Base-by-base conservation (phyloP, 2,888 invertebrate species). In the Tachina grossa region DNA sequence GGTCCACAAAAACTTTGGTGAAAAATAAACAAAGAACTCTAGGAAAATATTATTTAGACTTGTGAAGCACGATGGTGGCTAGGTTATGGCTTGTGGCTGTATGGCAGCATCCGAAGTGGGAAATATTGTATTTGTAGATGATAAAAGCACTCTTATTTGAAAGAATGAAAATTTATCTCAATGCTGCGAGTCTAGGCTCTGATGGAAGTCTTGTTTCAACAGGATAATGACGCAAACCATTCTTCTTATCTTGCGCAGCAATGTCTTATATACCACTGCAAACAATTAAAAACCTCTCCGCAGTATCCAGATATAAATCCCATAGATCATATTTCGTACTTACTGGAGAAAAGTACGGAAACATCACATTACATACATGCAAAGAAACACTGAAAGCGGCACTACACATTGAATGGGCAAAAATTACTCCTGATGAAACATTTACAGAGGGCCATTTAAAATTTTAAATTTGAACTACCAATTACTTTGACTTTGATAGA, bases 1-100 rank as follows among this genome's bases (percentile, higher is more conserved):
- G 22, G 69, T 49, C 8, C 79, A 49, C 63, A 63, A 53, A 79
- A 79, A 79, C 55, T 63, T 69, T 63, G 53, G 43, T n/a, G 53
- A 79, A 72, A 79, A 72, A 43, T 45, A 61, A 71, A 69, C 45
- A 55, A 79, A 63, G 39, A 63, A n/a, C 55, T 53, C 0, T 47
- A 79, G n/a, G 45, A 43, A 63, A 71, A 71, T 65, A 65, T 51
- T n/a, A 11, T 57, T 39, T 63, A 63, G 61, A 65, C 61, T 31
- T 10, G 63, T 79, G 59, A 65, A 79, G 55, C 39, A 72, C 16
- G 43, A 65, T 43, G 47, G 47, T 1, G 65, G 47, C 14, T 66
- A 72, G 16, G 49, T 55, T 22, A 72, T 72, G 31, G 31, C 1
- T 31, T 31, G 22, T 31, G 1, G 31, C 31, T 31, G 1, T 31